Conservation (phyloP, 2,113 vertebrate species). For the Pangasianodon gigas region DNA sequence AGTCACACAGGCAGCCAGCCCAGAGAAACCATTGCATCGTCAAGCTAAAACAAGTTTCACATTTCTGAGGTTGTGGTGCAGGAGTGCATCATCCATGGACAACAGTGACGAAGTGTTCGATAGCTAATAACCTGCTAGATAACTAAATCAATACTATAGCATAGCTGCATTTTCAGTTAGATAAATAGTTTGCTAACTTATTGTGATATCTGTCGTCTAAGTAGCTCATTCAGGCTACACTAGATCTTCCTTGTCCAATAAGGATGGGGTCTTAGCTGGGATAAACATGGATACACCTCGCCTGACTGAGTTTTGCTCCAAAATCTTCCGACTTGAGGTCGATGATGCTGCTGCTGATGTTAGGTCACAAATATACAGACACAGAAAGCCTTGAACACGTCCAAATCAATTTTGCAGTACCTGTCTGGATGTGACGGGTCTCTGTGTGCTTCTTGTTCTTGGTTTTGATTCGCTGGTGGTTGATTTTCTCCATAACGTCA, state of each 20-base stretch:
- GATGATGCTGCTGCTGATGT: neutral
- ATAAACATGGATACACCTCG: neutral
- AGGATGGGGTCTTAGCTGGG: neutral
- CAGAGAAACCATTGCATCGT: neutral
- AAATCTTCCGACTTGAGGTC: neutral
- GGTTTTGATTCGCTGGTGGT: conserved; percentile 82
- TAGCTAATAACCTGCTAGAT: neutral
- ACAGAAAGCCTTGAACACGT: neutral
- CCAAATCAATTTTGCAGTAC: conserved; percentile 61
- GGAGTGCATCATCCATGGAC: neutral
- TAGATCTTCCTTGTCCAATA: neutral
- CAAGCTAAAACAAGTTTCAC: neutral
- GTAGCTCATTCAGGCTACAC: neutral
- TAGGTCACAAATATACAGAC: neutral
- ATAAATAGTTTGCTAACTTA: neutral
- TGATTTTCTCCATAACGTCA: conserved; percentile 74
- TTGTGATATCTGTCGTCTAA: neutral
- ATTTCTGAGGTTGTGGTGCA: neutral
- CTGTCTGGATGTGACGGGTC: conserved; percentile 85
- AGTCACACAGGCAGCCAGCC: neutral
- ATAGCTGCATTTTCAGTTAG: neutral
- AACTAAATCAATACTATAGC: neutral
- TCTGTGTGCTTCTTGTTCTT: conserved; percentile 79
- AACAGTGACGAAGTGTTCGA: neutral
- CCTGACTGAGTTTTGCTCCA: neutral